Base-by-base conservation (phyloP, 2,113 vertebrate genomes). In the Australoheros scitulus region DNA sequence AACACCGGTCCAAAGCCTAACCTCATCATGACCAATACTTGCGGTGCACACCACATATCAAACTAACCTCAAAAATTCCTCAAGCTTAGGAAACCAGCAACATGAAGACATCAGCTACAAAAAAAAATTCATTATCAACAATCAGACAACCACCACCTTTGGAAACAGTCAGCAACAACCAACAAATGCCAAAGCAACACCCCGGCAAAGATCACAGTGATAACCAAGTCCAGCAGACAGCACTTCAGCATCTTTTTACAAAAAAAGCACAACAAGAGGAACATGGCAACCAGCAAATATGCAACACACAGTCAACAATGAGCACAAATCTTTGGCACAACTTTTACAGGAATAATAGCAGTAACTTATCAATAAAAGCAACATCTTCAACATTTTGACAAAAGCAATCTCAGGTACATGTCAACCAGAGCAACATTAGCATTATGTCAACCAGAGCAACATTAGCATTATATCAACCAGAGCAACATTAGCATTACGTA, bases 401-500 rank as follows among this genome's bases (percentile, higher is more conserved):
- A 72, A 61, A 81, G 76, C 58, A 80, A 80, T 59, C 26, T 77
- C 70, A 85, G 29, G 11, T 36, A 77, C 70, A 89, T 14, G 34
- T 43, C 56, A 89, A 76, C 86, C 61, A 84, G 14, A 84, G 60
- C 65, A 82, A 81, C 60, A 84, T 81, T 55, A 77, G 82, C 85
- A 81, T 80, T 38, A 81, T 43, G 22, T 87, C 22, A 90, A 92
- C 85, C 77, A 88, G 20, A 88, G 79, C 70, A 65, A 86, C 50
- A 81, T 80, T 50, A 88, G 74, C 50, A 85, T 83, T 22, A 77
- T 29, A 8, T 52, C 29, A 83, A 79, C 59, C 56, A 86, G 4
- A 88, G 85, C 85, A 82, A 85, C 47, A 81, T 59, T 59, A 43
- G 77, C 41, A 81, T 83, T 56, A 82, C 29, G 15, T 55, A 60